A percentile compares a stretch with the other conserved stretches of the same genome.
These are phyloP conservation scores for Temnothorax longispinosus DNA, from an alignment of 1,140 invertebrate species.

Conservation along the genomic window DNA sequence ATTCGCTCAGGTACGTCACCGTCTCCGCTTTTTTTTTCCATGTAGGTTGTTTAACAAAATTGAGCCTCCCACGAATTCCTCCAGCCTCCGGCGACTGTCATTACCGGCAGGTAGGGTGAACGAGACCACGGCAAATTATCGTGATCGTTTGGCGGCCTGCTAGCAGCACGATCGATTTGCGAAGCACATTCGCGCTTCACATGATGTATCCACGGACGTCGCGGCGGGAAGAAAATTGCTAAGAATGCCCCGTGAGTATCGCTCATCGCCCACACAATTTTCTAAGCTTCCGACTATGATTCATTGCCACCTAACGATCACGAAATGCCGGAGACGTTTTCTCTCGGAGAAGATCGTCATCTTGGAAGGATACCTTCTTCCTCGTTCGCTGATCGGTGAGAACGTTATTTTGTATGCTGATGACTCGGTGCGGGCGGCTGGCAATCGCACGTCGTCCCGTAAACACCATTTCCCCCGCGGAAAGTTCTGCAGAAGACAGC, in stretches of 20 bases:
- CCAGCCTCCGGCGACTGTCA: constrained; percentile 76
- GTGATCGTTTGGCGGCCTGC: constrained; percentile 68
- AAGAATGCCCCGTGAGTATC: constrained; percentile 25
- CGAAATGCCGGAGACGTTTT: constrained; percentile 9
- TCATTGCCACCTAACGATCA: constrained; percentile 39
- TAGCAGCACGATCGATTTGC: constrained; percentile 64
- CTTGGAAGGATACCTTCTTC: not conserved
- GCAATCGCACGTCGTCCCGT: not conserved
- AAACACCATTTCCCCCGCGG: constrained; percentile 30
- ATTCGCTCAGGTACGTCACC: constrained; percentile 33
- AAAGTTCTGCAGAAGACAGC: constrained; percentile 50
- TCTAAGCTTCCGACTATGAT: constrained; percentile 21
- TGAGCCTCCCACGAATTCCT: constrained; percentile 79
- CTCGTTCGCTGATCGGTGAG: not conserved
- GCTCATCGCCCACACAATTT: not conserved
- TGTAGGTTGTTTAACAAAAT: constrained; percentile 62
- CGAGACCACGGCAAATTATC: constrained; percentile 75
- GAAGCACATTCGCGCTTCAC: constrained; percentile 22
- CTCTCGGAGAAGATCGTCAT: not conserved
- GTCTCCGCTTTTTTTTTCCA: not conserved
- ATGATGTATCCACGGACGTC: constrained; percentile 26
- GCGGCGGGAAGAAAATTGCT: constrained; percentile 46
- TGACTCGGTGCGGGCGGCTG: not conserved
- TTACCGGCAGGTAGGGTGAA: constrained; percentile 76
- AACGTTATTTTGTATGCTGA: not conserved